Conservation (phyloP, 2,113 vertebrate genomes). For the Myiozetetes cayanensis region DNA sequence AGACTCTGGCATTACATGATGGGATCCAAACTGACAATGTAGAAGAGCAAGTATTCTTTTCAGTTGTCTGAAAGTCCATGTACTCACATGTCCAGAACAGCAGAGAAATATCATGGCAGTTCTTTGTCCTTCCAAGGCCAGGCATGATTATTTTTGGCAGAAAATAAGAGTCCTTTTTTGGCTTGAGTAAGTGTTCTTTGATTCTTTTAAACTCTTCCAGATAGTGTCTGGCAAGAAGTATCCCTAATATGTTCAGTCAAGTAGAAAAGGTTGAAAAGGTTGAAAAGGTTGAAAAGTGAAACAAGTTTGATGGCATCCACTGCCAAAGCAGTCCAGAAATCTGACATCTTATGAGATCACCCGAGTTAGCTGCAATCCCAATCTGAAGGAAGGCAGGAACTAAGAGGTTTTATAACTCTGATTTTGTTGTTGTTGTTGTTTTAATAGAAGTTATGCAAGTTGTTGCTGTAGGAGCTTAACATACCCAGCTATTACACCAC, state of each 20-base stretch:
- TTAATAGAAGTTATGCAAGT: not conserved
- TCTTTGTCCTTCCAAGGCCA: not conserved
- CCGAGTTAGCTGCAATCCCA: not conserved
- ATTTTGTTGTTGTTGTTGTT: not conserved
- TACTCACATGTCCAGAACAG: not conserved
- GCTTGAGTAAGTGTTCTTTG: not conserved
- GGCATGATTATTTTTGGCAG: not conserved
- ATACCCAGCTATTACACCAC: not conserved
- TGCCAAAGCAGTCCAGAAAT: not conserved
- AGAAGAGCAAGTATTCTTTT: not conserved
- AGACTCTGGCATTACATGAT: not conserved
- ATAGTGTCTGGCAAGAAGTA: conserved; percentile 1
- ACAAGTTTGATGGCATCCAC: not conserved
- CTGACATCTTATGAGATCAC: not conserved
- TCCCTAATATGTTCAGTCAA: not conserved
- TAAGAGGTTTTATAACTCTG: not conserved
- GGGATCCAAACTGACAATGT: not conserved
- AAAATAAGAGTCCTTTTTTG: not conserved
- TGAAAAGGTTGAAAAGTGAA: not conserved
- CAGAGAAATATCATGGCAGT: not conserved
- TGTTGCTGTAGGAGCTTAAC: not conserved
- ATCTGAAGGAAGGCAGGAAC: not conserved
- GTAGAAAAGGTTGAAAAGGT: not conserved
- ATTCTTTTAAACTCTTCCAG: conserved; percentile 40
- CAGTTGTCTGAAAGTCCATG: not conserved